phyloP scores from a whole-genome alignment of 2,888 invertebrate genomes.

The Noctua pronuba region DNA sequence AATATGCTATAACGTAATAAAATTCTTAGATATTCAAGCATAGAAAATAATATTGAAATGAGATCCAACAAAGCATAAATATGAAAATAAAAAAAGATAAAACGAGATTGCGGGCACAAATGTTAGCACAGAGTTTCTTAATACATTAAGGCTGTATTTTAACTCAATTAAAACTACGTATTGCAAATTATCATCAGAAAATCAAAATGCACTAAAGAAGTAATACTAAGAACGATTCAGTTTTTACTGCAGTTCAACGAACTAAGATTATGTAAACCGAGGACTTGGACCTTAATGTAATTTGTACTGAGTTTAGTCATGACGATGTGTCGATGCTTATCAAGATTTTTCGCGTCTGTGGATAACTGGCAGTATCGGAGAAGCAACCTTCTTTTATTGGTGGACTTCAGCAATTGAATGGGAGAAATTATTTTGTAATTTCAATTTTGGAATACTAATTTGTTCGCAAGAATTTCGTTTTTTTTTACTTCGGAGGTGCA shows the following conservation, averaged over 20 bases:
- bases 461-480: not conserved
- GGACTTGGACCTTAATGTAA: conserved; percentile 60
- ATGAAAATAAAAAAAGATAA: conserved; percentile 1
- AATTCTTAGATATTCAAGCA: not conserved
- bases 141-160: conserved; percentile 12
- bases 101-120: not conserved
- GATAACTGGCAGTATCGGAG: conserved; percentile 19
- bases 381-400: conserved; percentile 19
- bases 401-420: conserved; percentile 12
- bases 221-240: conserved; percentile 36
- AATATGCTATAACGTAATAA: not conserved
- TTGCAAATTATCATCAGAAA: conserved; percentile 30
- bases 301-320: conserved; percentile 55
- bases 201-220: conserved; percentile 26
- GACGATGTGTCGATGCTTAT: conserved; percentile 49
- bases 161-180: conserved; percentile 38
- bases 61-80: conserved; percentile 6
- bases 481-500: not conserved
- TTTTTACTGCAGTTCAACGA: conserved; percentile 60
- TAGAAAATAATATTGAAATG: conserved; percentile 13
- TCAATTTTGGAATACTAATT: conserved; percentile 26
- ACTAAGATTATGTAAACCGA: conserved; percentile 60
- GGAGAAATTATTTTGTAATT: not conserved
- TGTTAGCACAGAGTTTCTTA: conserved; percentile 21
- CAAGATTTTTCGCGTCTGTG: conserved; percentile 36